phyloP scores from a whole-genome alignment of 35 echinoderm and acorn worm genomes.

The Apostichopus californicus region DNA sequence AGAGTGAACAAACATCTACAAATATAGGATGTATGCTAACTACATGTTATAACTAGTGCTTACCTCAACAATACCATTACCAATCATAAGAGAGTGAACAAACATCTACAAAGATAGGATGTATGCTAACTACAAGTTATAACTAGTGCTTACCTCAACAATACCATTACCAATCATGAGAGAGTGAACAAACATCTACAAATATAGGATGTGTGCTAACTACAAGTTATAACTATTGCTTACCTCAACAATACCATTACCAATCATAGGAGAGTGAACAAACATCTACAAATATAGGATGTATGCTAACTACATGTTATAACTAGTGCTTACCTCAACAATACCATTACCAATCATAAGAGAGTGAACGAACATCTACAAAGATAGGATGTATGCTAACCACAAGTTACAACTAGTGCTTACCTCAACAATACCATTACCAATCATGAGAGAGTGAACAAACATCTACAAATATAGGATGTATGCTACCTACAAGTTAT shows the following conservation, averaged over 20 bases:
- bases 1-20: conserved; percentile 14
- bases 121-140: no score
- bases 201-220: no score
- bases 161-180: conserved; percentile 86
- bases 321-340: no score
- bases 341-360: no score
- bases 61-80: conserved; percentile 82
- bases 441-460: conserved; percentile 84
- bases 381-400: no score
- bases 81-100: conserved; percentile 85
- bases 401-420: not conserved
- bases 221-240: not conserved
- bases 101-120: no score
- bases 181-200: conserved; percentile 14
- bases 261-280: conserved; percentile 83
- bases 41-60: not conserved
- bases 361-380: no score
- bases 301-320: no score
- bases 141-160: conserved; percentile 64
- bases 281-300: no score
- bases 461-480: no score
- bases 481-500: no score
- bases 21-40: no score
- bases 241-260: conserved; percentile 82
- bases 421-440: conserved; percentile 82